Base-by-base conservation (phyloP, 1,140 invertebrate genomes). In the Araneus ventricosus region DNA sequence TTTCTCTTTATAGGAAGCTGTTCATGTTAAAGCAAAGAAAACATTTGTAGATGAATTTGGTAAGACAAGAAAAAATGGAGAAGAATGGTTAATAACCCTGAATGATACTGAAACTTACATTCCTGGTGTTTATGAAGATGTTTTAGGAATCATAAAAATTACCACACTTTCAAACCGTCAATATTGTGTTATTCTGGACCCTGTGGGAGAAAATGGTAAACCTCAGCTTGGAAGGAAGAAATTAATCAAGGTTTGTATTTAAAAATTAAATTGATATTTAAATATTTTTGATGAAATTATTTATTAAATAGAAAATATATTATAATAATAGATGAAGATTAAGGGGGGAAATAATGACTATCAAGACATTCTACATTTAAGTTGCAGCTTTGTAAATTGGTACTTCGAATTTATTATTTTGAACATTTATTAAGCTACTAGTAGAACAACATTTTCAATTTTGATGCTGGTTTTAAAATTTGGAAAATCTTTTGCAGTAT, bases 11-110 rank as follows among this genome's bases (percentile, higher is more conserved):
- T 39, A 96, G 95, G 95, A 95, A 95, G 96, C 96, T 39, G 94
- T 96, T 6, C 96, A 96, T 91, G 95, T 96, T 94, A 94, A 95
- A 45, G 95, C 96, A 17, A 91, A 95, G n/a, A 95, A 95, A 89
- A 96, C 96, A 63, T 96, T 96, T 94, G 95, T 94, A 61, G 96
- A 96, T 95, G 95, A 95, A 80, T 95, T 95, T 94, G 95, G 95
- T 24, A 94, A 95, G 14, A 93, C 93, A 1, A 93, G 96, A n/a
- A 96, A 96, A 93, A 96, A 96, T 94, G 96, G 96, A 61, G 96
- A 96, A 94, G 96, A 96, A 94, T 96, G 96, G 96, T 93, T 96
- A 41, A 95, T 96, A 37, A 96, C 95, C 67, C 94, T 95, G 93
- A 93, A 94, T 3, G 96, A 96, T 90, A 95, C 95, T 45, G 96